phyloP scores from a whole-genome alignment of 2,797 vertebrate genomes.

The Trachops cirrhosus region DNA sequence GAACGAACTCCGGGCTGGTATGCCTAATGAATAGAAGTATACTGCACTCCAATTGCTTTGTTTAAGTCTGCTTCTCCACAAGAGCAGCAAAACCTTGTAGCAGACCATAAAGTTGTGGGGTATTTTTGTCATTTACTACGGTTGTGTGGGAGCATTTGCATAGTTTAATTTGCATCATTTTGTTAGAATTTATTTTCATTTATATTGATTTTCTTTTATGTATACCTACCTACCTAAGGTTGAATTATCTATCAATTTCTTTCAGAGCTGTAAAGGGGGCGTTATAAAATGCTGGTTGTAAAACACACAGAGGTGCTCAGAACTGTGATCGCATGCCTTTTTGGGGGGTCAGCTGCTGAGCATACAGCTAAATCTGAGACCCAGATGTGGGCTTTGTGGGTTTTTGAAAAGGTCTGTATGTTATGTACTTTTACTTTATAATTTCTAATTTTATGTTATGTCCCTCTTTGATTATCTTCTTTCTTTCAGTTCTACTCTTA shows the following conservation, averaged over 20 bases:
- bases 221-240: background rate
- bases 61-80: background rate
- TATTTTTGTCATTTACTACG: background rate
- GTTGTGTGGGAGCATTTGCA: background rate
- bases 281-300: background rate
- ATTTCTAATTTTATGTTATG: background rate
- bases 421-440: background rate
- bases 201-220: background rate
- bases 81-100: background rate
- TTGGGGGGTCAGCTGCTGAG: background rate
- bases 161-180: background rate
- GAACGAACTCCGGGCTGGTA: background rate
- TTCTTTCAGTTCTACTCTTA: background rate
- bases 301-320: background rate
- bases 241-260: background rate
- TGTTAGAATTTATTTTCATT: background rate
- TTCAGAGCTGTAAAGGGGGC: background rate
- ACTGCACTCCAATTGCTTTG: rapidly evolving
- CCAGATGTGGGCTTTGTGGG: background rate
- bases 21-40: background rate
- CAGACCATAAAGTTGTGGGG: background rate
- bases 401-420: background rate
- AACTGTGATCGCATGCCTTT: background rate
- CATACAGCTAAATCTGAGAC: background rate
- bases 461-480: background rate